Conservation (phyloP, 2,888 invertebrate genomes). For the Heteromyza rotundicornis region DNA sequence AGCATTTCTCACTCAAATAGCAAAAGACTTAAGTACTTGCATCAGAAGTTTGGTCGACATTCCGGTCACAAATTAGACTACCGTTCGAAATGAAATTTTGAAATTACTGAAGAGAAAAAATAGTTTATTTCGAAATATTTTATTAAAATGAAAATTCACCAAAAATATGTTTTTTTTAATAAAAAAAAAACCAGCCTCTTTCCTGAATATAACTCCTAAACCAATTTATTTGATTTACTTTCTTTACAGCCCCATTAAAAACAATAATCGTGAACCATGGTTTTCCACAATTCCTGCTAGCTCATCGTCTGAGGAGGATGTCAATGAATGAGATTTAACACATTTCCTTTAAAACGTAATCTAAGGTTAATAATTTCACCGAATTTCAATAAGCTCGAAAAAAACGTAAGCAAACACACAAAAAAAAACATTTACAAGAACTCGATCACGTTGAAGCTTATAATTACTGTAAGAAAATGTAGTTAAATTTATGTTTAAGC, state of each 20-base stretch:
- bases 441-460: conserved; percentile 2
- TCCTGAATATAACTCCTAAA: background rate
- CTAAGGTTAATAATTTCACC: conserved; percentile 22
- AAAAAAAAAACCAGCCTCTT: too few relatives aligned
- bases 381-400: conserved; percentile 30
- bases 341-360: conserved; percentile 58
- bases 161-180: too few relatives aligned
- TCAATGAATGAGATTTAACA: conserved; percentile 63
- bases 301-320: conserved; percentile 63
- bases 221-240: too few relatives aligned
- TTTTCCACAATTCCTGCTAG: conserved; percentile 71
- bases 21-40: too few relatives aligned
- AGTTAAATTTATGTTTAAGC: conserved; percentile 9
- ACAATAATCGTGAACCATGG: conserved; percentile 67
- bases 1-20: too few relatives aligned
- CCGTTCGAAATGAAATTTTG: too few relatives aligned
- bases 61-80: too few relatives aligned
- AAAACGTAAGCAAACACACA: background rate
- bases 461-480: conserved; percentile 18
- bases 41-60: too few relatives aligned
- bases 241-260: conserved; percentile 61
- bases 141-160: too few relatives aligned
- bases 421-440: background rate
- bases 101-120: too few relatives aligned
- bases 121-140: too few relatives aligned